Conservation (phyloP, 1,140 invertebrate genomes). For the Hesperophylax magnus region DNA sequence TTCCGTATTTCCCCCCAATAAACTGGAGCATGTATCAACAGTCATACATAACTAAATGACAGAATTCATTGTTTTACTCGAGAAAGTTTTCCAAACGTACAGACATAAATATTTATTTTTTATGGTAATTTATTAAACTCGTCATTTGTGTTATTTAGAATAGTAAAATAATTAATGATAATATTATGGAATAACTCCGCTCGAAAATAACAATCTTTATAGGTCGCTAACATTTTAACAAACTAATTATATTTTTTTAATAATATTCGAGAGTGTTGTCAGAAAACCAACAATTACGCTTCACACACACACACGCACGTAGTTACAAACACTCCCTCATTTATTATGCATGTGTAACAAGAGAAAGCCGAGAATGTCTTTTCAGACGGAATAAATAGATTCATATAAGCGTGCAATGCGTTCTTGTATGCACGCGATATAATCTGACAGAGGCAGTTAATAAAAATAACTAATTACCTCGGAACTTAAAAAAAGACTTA, state of each 20-base stretch:
- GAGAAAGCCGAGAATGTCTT: conserved; percentile 45
- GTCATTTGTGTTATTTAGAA: too few relatives aligned
- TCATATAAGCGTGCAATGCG: conserved; percentile 17
- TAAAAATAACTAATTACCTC: not conserved
- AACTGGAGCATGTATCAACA: too few relatives aligned
- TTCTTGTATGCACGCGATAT: conserved; percentile 4
- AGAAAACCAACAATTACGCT: not conserved
- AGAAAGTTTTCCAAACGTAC: too few relatives aligned
- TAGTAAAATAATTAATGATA: too few relatives aligned
- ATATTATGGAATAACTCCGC: too few relatives aligned
- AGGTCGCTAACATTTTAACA: conserved; percentile 22
- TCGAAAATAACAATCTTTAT: conserved; percentile 1
- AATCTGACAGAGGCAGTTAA: not conserved
- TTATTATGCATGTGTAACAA: conserved; percentile 37
- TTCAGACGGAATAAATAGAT: conserved; percentile 37
- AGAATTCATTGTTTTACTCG: too few relatives aligned
- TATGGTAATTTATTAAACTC: too few relatives aligned
- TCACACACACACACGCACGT: not conserved
- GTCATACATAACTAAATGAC: too few relatives aligned
- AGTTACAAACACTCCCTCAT: not conserved
- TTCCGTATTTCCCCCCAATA: too few relatives aligned
- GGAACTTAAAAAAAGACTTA: not conserved
- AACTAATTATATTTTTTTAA: not conserved
- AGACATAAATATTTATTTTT: too few relatives aligned
- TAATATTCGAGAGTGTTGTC: conserved; percentile 31